Conservation (phyloP, 2,113 vertebrate genomes). For the Muscicapa adusta region DNA sequence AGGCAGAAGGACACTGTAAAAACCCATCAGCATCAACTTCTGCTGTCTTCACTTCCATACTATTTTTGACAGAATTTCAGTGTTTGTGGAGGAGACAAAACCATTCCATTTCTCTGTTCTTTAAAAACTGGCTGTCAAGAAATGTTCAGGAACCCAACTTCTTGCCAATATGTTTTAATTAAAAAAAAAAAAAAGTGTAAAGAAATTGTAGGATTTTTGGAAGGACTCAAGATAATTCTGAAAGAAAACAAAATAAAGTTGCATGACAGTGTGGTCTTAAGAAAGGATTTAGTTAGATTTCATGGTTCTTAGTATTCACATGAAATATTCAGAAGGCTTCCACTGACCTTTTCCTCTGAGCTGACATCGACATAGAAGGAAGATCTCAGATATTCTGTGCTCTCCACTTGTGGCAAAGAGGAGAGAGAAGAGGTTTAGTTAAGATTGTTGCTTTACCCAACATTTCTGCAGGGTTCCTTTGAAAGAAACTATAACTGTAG, state of each 20-base stretch:
- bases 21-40: background rate
- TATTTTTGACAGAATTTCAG: background rate
- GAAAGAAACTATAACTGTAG: background rate
- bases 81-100: background rate
- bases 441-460: background rate
- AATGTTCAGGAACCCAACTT: background rate
- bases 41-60: background rate
- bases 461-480: background rate
- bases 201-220: background rate
- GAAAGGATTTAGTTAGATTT: background rate
- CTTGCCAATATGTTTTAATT: background rate
- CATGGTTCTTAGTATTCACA: background rate
- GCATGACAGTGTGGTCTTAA: background rate
- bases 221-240: background rate
- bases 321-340: background rate
- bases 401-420: background rate
- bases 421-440: background rate
- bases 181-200: background rate
- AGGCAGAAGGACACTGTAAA: background rate
- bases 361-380: background rate
- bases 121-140: background rate
- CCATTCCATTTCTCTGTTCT: background rate
- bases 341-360: background rate
- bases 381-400: background rate
- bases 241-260: background rate